Base-by-base conservation (phyloP, 2,797 vertebrate species). In the Acipenser transmontanus region DNA sequence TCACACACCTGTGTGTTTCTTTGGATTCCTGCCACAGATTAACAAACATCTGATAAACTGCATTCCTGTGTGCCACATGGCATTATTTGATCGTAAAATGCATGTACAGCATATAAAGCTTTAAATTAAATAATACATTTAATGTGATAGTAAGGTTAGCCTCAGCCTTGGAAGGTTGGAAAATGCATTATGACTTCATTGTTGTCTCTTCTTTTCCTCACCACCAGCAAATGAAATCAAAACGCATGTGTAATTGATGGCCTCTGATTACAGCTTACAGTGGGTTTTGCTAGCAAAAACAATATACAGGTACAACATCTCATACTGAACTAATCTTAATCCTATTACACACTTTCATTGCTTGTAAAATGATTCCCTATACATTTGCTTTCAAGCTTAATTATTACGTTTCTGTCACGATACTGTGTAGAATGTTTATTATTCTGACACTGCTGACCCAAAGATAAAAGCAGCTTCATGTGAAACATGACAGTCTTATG, bases 141-240 rank as follows among this genome's bases (percentile, higher is more conserved):
- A n/a, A 34, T 1, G 10, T 59, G 65, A 20, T 8, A 12, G 56
- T 34, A 10, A 49, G 47, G 11, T 17, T 34, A n/a, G 50, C 17
- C 2, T 56, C n/a, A 7, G 56, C 51, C 2, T 50, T 10, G 9
- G 54, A 17, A 34, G 50, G 34, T 8, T 51, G 11, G 14, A 62
- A 54, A 64, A 59, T 49, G 50, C 13, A 64, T 49, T 67, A n/a
- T 68, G 51, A 49, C 62, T 6, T 10, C 0, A 47, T 12, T 49
- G 20, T 66, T 13, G 57, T 48, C 50, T 10, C 52, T 17, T 20
- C 52, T 17, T 20, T 49, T n/a, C 61, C 47, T 62, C 17, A 9
- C 51, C 7, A 51, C 17, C 8, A 14, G 62, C 62, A 59, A 68
- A 50, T 17, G 7, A 59, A 64, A 64, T 54, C 52, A 20, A 63